Conservation (phyloP, 2,888 invertebrate species). For the Drosophila austrosaltans region DNA sequence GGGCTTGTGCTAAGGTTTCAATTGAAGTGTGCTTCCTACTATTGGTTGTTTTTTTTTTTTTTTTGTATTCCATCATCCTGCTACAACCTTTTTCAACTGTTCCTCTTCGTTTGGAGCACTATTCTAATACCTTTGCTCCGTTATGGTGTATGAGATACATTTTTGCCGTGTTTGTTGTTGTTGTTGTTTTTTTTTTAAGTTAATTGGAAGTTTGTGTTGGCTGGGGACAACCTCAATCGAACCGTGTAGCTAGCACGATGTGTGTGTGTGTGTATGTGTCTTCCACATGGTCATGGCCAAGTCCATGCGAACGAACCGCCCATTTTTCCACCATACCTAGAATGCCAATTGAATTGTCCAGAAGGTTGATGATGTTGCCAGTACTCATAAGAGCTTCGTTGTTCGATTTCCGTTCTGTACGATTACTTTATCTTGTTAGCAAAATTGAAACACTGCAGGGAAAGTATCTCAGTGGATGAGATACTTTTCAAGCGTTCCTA, state of each 20-base stretch:
- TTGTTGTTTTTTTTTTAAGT: constrained; percentile 47
- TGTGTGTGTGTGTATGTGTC: background rate
- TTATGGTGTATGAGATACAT: constrained; percentile 27
- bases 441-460: background rate
- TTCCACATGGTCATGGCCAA: background rate
- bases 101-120: constrained; percentile 20
- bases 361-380: background rate
- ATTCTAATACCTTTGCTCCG: constrained; percentile 28
- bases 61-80: constrained; percentile 4
- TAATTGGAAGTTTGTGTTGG: constrained; percentile 66
- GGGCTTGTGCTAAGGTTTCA: constrained; percentile 12
- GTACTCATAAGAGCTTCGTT: background rate
- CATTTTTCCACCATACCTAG: no score
- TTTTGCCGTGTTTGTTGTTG: background rate
- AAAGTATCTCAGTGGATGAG: background rate
- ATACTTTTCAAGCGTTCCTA: no score
- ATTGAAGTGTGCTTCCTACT: background rate
- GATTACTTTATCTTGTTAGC: background rate
- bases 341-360: background rate
- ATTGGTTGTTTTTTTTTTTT: constrained; percentile 7
- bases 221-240: constrained; percentile 18
- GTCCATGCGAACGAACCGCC: background rate
- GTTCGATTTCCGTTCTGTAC: background rate
- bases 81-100: background rate
- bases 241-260: constrained; percentile 1